These are phyloP conservation scores for Bufo gargarizans DNA, from an alignment of 2,113 vertebrate species.

Conservation along the genomic window DNA sequence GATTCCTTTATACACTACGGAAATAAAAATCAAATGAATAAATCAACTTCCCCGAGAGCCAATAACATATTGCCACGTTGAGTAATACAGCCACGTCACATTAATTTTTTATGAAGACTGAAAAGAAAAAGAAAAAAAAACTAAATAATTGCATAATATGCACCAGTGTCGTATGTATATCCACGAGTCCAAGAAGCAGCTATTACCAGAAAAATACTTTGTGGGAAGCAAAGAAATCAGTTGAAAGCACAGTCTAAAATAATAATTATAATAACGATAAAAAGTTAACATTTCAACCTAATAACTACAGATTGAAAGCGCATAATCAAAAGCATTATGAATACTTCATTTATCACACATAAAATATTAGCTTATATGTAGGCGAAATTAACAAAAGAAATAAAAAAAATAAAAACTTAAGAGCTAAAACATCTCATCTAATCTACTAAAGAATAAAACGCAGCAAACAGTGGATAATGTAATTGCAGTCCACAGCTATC, in stretches of 20 bases:
- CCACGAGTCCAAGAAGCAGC: slow-evolving; percentile 20
- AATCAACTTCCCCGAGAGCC: neutral
- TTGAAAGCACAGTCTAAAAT: slow-evolving; percentile 29
- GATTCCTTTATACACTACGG: neutral
- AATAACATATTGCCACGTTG: slow-evolving; percentile 1
- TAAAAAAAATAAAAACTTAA: neutral
- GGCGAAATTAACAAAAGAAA: neutral
- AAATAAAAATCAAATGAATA: neutral
- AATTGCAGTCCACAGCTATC: slow-evolving; percentile 37
- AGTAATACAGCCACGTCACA: slow-evolving; percentile 18
- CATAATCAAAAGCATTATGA: slow-evolving; percentile 10
- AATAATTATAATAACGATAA: neutral
- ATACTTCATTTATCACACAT: slow-evolving; percentile 39
- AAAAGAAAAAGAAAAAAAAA: neutral
- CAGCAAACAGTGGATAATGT: slow-evolving; percentile 30
- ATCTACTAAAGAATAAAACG: slow-evolving; percentile 21
- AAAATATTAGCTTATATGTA: slow-evolving; percentile 3
- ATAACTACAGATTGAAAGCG: neutral
- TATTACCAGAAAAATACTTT: slow-evolving; percentile 41
- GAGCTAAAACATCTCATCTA: neutral
- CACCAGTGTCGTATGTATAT: slow-evolving; percentile 17
- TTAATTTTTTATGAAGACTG: neutral
- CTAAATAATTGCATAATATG: slow-evolving; percentile 18
- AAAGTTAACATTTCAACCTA: neutral
- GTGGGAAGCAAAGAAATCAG: slow-evolving; percentile 37